Conservation (phyloP, 2,888 invertebrate species). For the Polydrusus cervinus region DNA sequence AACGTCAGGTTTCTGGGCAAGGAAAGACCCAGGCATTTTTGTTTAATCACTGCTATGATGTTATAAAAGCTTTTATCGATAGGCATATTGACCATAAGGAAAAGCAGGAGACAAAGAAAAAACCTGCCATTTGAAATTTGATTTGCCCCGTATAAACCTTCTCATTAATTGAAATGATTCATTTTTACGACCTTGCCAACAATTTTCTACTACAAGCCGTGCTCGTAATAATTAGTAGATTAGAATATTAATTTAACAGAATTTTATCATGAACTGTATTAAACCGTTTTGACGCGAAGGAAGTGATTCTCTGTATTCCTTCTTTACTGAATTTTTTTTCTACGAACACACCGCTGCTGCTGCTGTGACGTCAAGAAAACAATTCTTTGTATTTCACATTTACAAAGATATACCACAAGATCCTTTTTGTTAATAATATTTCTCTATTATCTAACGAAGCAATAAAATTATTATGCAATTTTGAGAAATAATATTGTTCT, state of each 20-base stretch:
- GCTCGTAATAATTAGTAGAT: background rate
- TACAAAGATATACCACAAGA: background rate
- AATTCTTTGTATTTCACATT: background rate
- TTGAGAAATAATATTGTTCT: too few species aligned
- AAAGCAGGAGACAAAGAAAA: too few species aligned
- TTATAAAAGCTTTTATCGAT: too few species aligned
- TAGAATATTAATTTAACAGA: slow-evolving; percentile 2
- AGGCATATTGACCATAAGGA: too few species aligned
- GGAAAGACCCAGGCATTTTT: slow-evolving; percentile 12
- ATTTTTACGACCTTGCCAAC: slow-evolving; percentile 23
- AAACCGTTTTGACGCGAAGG: background rate
- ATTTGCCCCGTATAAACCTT: too few species aligned
- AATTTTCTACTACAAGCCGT: slow-evolving; percentile 12
- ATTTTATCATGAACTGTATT: too few species aligned
- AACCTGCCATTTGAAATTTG: background rate
- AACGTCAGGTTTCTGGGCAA: background rate
- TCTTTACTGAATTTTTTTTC: too few species aligned
- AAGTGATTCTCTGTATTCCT: too few species aligned
- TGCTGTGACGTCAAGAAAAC: background rate
- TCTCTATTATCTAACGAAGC: too few species aligned
- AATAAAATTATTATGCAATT: background rate
- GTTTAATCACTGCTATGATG: background rate
- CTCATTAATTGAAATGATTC: slow-evolving; percentile 7
- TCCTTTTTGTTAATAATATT: too few species aligned
- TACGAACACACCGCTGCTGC: too few species aligned